Evolutionary conservation across 2,113 vertebrate species (phyloP).

Genomic region (Rattus norvegicus): DNA sequence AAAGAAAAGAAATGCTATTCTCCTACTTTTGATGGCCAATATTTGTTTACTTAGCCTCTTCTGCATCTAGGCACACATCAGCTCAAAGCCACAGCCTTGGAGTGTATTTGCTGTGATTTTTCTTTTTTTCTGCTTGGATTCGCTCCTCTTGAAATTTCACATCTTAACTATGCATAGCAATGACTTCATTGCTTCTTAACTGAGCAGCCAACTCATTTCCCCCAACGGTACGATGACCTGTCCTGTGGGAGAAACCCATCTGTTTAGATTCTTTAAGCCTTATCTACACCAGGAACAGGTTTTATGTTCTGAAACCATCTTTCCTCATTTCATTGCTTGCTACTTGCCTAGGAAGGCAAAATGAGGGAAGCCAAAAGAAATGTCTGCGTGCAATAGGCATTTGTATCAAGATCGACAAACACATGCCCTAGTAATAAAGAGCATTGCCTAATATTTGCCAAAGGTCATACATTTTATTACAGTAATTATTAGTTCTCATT

Average conservation of each 20-base stretch:
- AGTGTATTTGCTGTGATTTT: slow-evolving; percentile 74
- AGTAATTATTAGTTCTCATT: slow-evolving; percentile 50
- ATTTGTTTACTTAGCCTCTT: slow-evolving; percentile 64
- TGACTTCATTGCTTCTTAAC: slow-evolving; percentile 82
- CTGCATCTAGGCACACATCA: slow-evolving; percentile 59
- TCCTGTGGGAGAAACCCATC: slow-evolving; percentile 84
- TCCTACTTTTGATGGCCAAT: slow-evolving; percentile 43
- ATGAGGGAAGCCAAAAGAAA: slow-evolving; percentile 45
- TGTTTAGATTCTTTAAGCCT: slow-evolving; percentile 79
- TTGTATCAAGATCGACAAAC: slow-evolving; percentile 58
- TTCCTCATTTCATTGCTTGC: slow-evolving; percentile 69
- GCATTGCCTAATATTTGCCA: neutral
- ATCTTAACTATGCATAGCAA: slow-evolving; percentile 84
- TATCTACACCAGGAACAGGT: slow-evolving; percentile 76
- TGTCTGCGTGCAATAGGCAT: slow-evolving; percentile 28
- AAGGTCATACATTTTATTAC: slow-evolving; percentile 1
- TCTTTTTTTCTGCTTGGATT: slow-evolving; percentile 76
- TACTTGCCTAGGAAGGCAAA: slow-evolving; percentile 76
- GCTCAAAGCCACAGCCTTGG: slow-evolving; percentile 68
- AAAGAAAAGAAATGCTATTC: too few relatives aligned
- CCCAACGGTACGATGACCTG: slow-evolving; percentile 80
- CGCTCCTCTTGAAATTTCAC: slow-evolving; percentile 81
- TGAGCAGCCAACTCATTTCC: slow-evolving; percentile 81
- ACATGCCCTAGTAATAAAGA: neutral
- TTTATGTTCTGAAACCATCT: slow-evolving; percentile 78